Evolutionary conservation across 2,888 invertebrate species (phyloP).

Genomic region (Lycia hirtaria): DNA sequence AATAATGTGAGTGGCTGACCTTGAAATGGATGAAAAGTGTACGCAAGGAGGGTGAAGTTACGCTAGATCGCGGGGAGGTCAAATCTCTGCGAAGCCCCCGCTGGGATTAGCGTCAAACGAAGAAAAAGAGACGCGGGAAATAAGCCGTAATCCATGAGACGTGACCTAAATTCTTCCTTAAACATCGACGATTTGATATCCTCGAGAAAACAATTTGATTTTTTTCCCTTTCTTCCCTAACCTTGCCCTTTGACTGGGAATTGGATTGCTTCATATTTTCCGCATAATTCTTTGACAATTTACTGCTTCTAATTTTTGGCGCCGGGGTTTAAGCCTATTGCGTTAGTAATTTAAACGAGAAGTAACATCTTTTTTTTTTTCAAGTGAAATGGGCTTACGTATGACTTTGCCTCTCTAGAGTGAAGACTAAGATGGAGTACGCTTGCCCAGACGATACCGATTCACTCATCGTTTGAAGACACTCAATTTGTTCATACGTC

Average conservation of each 20-base stretch:
- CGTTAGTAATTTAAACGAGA: too few relatives aligned
- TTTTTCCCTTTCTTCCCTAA: conserved; percentile 64
- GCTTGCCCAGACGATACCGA: too few relatives aligned
- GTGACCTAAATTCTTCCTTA: conserved; percentile 82
- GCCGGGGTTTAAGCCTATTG: not conserved
- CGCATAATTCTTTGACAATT: conserved; percentile 55
- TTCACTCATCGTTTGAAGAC: too few relatives aligned
- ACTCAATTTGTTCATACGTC: too few relatives aligned
- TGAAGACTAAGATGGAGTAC: too few relatives aligned
- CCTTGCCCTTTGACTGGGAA: conserved; percentile 62
- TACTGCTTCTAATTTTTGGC: conserved; percentile 36
- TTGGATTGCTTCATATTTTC: conserved; percentile 63
- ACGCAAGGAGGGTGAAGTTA: conserved; percentile 49
- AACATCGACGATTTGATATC: conserved; percentile 82
- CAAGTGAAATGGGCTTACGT: too few relatives aligned
- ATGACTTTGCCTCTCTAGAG: too few relatives aligned
- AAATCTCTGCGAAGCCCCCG: conserved; percentile 75
- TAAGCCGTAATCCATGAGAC: conserved; percentile 82
- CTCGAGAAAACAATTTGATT: conserved; percentile 79
- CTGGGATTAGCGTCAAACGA: conserved; percentile 82
- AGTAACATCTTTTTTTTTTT: too few relatives aligned
- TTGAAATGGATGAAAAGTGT: conserved; percentile 51
- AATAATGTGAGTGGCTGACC: conserved; percentile 47
- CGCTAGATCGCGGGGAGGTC: conserved; percentile 57
- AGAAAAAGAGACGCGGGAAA: conserved; percentile 82